A percentile compares a stretch with the other conserved stretches of the same genome.
Conservation (phyloP, 2,888 invertebrate species). For the Tiphia femorata region DNA sequence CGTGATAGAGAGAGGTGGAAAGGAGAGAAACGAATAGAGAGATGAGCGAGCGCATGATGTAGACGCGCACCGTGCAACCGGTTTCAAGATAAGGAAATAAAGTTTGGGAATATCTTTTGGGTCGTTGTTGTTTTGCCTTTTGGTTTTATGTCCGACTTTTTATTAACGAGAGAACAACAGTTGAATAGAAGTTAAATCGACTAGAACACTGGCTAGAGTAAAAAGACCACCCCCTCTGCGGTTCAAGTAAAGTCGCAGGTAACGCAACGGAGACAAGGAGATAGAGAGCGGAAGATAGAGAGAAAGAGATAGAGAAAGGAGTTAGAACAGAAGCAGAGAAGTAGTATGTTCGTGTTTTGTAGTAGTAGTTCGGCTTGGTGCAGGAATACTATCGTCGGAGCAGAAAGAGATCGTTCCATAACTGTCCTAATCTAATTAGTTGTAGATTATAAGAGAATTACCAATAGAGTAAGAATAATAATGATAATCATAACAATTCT, state of each 20-base stretch:
- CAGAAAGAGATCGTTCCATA: conserved; percentile 44
- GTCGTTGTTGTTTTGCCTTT: conserved; percentile 17
- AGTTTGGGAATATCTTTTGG: conserved; percentile 31
- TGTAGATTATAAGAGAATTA: conserved; percentile 55
- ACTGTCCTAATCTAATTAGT: conserved; percentile 54
- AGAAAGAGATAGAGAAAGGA: conserved; percentile 1
- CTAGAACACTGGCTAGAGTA: conserved; percentile 51
- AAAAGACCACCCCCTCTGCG: conserved; percentile 34
- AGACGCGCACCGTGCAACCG: conserved; percentile 8
- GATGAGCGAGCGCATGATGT: conserved; percentile 2
- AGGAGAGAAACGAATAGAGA: not conserved
- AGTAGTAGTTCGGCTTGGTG: conserved; percentile 26
- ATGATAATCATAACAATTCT: conserved; percentile 52
- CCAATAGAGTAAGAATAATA: conserved; percentile 54
- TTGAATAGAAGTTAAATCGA: conserved; percentile 51
- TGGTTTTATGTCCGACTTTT: conserved; percentile 43
- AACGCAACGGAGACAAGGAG: conserved; percentile 26
- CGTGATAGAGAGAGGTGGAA: conserved; percentile 1
- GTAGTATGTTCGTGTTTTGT: not conserved
- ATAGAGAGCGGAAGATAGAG: conserved; percentile 11
- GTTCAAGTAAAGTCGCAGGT: conserved; percentile 30
- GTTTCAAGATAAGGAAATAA: conserved; percentile 32
- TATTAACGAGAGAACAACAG: conserved; percentile 52
- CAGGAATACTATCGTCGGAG: conserved; percentile 40
- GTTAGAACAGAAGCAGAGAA: conserved; percentile 6